A percentile compares a stretch with the other conserved stretches of the same genome.
These are phyloP conservation scores for Tipula helvola DNA, from an alignment of 2,888 invertebrate genomes.

Conservation along the genomic window DNA sequence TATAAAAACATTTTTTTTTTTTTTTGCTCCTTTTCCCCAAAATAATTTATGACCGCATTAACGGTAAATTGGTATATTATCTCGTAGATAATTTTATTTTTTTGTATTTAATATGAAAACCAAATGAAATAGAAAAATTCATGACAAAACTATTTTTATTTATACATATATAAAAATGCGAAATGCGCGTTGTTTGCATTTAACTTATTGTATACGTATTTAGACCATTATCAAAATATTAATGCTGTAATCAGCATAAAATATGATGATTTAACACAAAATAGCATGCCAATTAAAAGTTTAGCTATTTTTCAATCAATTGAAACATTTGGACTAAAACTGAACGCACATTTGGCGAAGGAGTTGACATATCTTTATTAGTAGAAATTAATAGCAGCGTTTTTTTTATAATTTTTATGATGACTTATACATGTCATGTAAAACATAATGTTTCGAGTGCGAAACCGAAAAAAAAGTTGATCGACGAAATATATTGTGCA, in stretches of 20 bases:
- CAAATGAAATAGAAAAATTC: slow-evolving; percentile 4
- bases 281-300: neutral
- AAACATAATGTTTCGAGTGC: neutral
- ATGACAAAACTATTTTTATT: neutral
- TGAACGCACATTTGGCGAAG: neutral
- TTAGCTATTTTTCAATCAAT: neutral
- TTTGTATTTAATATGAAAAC: neutral
- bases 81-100: neutral
- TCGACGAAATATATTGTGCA: neutral
- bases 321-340: neutral
- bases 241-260: neutral
- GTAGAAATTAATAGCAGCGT: neutral
- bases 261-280: neutral
- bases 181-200: neutral
- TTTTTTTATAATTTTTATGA: neutral
- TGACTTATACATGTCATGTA: neutral
- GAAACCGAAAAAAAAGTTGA: neutral
- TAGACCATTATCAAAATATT: neutral
- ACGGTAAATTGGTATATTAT: slow-evolving; percentile 4
- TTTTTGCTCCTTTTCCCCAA: neutral
- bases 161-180: too few species aligned
- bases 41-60: neutral
- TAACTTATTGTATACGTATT: neutral
- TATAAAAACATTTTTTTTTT: neutral
- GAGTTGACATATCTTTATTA: neutral